These are phyloP conservation scores for Ypsolopha sequella DNA, from an alignment of 2,888 invertebrate species.

Conservation along the genomic window DNA sequence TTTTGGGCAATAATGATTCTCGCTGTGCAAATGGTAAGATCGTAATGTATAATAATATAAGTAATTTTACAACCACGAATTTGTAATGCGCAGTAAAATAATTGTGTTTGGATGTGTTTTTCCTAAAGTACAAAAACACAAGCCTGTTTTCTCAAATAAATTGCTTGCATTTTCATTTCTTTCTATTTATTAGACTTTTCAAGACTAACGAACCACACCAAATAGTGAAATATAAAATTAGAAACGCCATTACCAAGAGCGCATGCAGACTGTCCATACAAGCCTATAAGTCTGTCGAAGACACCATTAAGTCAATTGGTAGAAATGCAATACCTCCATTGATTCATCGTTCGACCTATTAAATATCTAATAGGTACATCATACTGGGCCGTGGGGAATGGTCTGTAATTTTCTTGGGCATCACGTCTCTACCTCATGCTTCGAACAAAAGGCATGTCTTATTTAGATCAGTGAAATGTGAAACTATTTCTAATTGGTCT, in stretches of 20 bases:
- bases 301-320: neutral
- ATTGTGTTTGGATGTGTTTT: no score
- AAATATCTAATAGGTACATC: slow-evolving; percentile 6
- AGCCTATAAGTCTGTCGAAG: neutral
- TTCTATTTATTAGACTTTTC: no score
- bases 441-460: neutral
- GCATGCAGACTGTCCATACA: neutral
- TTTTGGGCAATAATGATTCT: neutral
- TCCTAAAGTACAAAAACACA: no score
- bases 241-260: neutral
- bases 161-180: no score
- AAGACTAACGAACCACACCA: neutral
- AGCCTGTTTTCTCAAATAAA: no score
- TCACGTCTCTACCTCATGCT: slow-evolving; percentile 1
- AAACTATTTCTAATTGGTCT: no score
- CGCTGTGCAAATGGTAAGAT: neutral
- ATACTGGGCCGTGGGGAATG: neutral
- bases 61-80: no score
- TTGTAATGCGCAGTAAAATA: no score
- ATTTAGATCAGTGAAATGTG: neutral
- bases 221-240: neutral
- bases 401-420: slow-evolving; percentile 2
- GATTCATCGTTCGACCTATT: slow-evolving; percentile 6
- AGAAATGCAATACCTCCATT: slow-evolving; percentile 3
- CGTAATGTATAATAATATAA: neutral